Base-by-base conservation (phyloP, 2,113 vertebrate species). In the Echinops telfairi region DNA sequence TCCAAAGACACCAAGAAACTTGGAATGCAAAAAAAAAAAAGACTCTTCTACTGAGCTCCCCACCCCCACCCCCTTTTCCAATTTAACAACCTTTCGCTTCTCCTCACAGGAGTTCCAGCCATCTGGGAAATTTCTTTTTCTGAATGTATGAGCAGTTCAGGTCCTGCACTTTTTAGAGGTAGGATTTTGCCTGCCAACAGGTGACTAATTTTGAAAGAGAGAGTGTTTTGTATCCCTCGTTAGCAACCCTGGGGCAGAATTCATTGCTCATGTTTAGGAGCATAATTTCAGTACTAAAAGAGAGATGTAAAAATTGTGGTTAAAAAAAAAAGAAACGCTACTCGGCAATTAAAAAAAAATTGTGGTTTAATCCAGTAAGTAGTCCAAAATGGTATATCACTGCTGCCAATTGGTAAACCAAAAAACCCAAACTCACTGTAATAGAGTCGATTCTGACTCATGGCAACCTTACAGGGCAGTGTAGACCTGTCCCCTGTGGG, bases 261-360 rank as follows among this genome's bases (percentile, higher is more conserved):
- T 91, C 31, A 94, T 38, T 88, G 6, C 25, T 89, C 40, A 89
- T 43, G 58, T 95, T 88, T 75, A 89, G 33, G 90, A 83, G 22
- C 88, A 23, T 68, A 8, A 53, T 76, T 71, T 84, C 53, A 66
- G 47, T 84, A n/a, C 79, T 60, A 82, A 90, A 92, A 95, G 92
- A 77, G 33, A n/a, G 70, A 89, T 60, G 40, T 19, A 25, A 90
- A 88, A 88, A 73, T 31, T 27, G 76, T 36, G 43, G 83, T 43
- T 91, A 89, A 77, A 90, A 88, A 88, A 73, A 40, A 40, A 40
- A 40, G 40, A 40, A 40, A 40, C 7, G 40, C 40, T 40, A 40
- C 40, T 40, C 40, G 7, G 40, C 40, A 40, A 40, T 40, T 40
- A 40, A 40, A 40, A 40, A 77, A 90, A 88, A 88, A 73, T 36